Conservation (phyloP, 2,797 vertebrate species). For the Moxostoma hubbsi region DNA sequence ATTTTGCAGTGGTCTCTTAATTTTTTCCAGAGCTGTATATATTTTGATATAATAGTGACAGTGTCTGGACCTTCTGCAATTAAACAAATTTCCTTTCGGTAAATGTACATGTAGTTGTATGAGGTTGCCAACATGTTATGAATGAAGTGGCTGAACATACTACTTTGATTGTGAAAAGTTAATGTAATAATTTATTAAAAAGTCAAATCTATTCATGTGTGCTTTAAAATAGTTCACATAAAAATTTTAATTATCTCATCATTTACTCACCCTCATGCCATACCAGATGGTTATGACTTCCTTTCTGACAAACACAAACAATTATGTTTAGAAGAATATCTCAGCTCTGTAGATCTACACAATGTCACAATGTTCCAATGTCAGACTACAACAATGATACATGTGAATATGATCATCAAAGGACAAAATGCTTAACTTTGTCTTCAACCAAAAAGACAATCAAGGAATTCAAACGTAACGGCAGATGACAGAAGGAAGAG, state of each 20-base stretch:
- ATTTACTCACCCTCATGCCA: too few relatives aligned
- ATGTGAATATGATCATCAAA: neutral
- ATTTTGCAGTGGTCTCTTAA: too few relatives aligned
- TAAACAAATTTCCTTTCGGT: neutral
- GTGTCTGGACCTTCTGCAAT: neutral
- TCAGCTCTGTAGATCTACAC: too few relatives aligned
- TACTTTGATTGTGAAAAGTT: neutral
- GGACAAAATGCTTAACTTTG: neutral
- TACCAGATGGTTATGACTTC: neutral
- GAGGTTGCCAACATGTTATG: neutral
- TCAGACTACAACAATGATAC: neutral
- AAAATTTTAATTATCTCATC: too few relatives aligned
- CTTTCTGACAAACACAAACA: too few relatives aligned
- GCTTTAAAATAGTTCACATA: neutral
- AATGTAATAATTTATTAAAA: neutral
- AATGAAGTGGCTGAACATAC: neutral
- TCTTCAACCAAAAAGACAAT: neutral
- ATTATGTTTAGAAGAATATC: too few relatives aligned
- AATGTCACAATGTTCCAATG: neutral
- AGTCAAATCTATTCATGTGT: neutral
- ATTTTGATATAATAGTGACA: neutral
- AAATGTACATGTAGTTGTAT: neutral
- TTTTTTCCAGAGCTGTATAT: neutral
- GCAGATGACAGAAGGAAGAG: too few relatives aligned
- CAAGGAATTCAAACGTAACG: neutral